These are phyloP conservation scores for Agriotes lineatus DNA, from an alignment of 2,888 invertebrate species.

Conservation along the genomic window DNA sequence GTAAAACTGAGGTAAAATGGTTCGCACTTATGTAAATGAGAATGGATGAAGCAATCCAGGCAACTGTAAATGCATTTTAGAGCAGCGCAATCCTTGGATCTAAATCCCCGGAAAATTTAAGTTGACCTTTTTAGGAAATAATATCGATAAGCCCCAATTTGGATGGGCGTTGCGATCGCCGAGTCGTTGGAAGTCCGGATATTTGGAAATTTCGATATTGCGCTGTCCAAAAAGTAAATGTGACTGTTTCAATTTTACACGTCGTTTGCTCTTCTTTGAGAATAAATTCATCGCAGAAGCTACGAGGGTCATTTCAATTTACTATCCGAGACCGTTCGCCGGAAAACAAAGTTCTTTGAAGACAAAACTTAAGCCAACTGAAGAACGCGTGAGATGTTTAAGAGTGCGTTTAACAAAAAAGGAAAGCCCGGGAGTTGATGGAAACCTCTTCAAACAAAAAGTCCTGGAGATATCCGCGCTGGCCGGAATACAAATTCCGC, in stretches of 20 bases:
- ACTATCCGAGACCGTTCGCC: slow-evolving; percentile 38
- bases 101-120: too few species aligned
- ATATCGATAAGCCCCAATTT: too few species aligned
- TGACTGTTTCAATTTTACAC: slow-evolving; percentile 37
- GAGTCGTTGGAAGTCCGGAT: too few species aligned
- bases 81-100: too few species aligned
- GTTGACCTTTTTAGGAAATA: too few species aligned
- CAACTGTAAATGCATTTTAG: too few species aligned
- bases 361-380: slow-evolving; percentile 56
- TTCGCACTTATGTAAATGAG: too few species aligned
- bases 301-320: slow-evolving; percentile 45
- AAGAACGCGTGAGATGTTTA: slow-evolving; percentile 60
- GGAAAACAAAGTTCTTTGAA: slow-evolving; percentile 54
- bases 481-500: slow-evolving; percentile 58
- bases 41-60: too few species aligned
- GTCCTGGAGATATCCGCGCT: slow-evolving; percentile 57
- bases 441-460: slow-evolving; percentile 59
- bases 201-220: slow-evolving; percentile 24
- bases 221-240: slow-evolving; percentile 23
- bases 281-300: slow-evolving; percentile 39
- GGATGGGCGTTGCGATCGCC: too few species aligned
- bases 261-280: slow-evolving; percentile 39
- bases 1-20: too few species aligned
- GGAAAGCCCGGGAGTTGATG: slow-evolving; percentile 53
- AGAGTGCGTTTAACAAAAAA: slow-evolving; percentile 56